Base-by-base conservation (phyloP, 2,888 invertebrate species). In the Hoplodrina blanda region DNA sequence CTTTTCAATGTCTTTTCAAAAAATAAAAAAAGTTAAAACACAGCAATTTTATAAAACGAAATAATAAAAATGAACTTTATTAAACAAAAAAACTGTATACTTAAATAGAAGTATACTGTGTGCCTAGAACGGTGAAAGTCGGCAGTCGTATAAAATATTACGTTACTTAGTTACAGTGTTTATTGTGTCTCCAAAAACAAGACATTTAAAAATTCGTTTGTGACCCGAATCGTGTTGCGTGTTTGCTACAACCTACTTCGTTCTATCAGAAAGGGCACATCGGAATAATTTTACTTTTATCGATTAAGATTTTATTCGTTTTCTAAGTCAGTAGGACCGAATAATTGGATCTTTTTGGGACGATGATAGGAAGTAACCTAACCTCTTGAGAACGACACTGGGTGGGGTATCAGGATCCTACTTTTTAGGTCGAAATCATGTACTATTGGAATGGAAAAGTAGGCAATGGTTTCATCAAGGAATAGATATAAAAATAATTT, bases 211-310 rank as follows among this genome's bases (percentile, higher is more conserved):
- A 72, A 70, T 61, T 62, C 52, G 55, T 37, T 46, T 15, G 57
- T 61, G 81, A 69, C 73, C 74, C 69, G 61, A 69, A 75, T 71
- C 59, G 49, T 19, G 46, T 75, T 60, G 83, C 83, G 72, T 79
- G 74, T 73, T 74, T 7, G 25, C 20, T 8, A 37, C 60, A 66
- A 57, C 70, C 65, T 61, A 78, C 75, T 65, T 78, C 1, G 50
- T 10, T 41, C 61, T 68, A 68, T 19, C 63, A 61, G 30, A 65
- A 66, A 62, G 20, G 60, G 77, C 20, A 73, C 61, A 73, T 53
- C 56, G 63, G 66, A 64, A 66, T 60, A 61, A 61, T 54, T 71
- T 69, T 57, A 30, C 33, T 49, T 49, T 52, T 60, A 73, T 73
- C 33, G 59, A 74, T 64, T 59, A 20, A 60, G 46, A 41, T 56